Evolutionary conservation across 2,113 vertebrate species (phyloP).

Genomic region (Ptyas mucosa): DNA sequence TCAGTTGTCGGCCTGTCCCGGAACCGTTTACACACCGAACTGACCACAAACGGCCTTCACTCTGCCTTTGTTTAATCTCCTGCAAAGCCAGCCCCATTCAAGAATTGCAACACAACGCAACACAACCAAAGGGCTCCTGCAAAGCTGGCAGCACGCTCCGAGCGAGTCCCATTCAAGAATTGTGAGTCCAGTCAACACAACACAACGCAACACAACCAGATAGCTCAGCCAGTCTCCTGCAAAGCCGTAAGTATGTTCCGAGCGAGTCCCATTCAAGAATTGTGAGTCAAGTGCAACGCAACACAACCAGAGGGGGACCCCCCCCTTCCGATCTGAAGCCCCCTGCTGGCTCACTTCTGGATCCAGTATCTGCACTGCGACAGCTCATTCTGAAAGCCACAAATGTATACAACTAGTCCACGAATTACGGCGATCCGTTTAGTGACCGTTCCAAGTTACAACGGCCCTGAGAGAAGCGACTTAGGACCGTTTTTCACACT

Average conservation of each 20-base stretch:
- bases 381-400: neutral
- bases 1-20: neutral
- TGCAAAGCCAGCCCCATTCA: no score
- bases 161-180: neutral
- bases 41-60: neutral
- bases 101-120: no score
- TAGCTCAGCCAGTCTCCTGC: no score
- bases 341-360: neutral
- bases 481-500: no score
- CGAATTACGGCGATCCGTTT: accelerated
- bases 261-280: neutral
- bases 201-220: no score
- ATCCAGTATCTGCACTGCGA: neutral
- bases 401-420: neutral
- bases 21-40: neutral
- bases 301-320: no score
- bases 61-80: no score
- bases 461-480: neutral
- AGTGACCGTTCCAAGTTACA: neutral
- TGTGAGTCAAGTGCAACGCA: neutral
- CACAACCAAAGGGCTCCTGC: no score
- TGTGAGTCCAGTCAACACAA: neutral
- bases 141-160: no score
- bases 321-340: neutral
- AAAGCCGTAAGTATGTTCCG: no score